These are phyloP conservation scores for Petrocephalus zakoni DNA, from an alignment of 2,113 vertebrate genomes.

Conservation along the genomic window DNA sequence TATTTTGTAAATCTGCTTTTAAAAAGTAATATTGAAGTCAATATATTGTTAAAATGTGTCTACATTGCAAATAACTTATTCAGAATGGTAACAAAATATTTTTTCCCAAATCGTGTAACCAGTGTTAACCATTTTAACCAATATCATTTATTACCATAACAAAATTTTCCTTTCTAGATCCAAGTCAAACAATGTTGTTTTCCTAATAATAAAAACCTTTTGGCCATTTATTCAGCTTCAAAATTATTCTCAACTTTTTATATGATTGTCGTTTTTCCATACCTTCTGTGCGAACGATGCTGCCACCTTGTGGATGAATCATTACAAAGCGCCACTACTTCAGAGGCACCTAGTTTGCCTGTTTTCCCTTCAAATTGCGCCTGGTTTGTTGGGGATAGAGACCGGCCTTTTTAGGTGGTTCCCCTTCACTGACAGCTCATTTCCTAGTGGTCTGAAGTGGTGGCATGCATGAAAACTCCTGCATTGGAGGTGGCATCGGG, in stretches of 20 bases:
- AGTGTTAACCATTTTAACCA: not conserved
- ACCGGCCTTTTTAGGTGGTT: not conserved
- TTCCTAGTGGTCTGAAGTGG: not conserved
- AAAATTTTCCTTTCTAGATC: not conserved
- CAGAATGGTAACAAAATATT: not conserved
- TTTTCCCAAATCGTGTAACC: not conserved
- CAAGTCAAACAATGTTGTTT: not conserved
- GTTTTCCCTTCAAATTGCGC: not conserved
- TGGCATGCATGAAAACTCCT: not conserved
- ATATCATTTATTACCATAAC: not conserved
- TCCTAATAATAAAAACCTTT: not conserved
- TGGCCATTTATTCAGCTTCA: not conserved
- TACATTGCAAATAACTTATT: not conserved
- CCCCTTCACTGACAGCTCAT: not conserved
- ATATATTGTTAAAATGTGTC: not conserved
- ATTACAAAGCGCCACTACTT: not conserved
- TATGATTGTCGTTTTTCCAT: not conserved
- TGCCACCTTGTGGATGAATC: slow-evolving; percentile 12
- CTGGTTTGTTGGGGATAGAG: not conserved
- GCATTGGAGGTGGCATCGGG: not conserved
- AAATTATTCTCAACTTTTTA: not conserved
- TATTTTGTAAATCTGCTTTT: not conserved
- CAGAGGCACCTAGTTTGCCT: not conserved
- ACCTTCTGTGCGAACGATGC: not conserved
- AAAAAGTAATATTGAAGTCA: not conserved